A percentile compares a stretch with the other conserved stretches of the same genome.
phyloP scores from a whole-genome alignment of 2,888 invertebrate species.

The Torymus aiolomorphi region DNA sequence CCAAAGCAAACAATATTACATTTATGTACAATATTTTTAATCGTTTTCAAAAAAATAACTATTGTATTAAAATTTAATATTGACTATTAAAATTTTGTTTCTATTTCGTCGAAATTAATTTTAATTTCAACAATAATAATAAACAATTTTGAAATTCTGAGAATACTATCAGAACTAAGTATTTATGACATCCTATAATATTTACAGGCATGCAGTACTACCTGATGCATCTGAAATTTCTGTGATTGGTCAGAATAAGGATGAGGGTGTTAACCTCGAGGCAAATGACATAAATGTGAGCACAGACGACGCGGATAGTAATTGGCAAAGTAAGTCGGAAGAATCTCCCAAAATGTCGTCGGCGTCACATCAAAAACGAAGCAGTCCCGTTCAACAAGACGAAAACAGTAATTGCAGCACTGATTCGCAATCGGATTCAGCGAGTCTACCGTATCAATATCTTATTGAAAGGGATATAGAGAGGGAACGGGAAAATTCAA shows the following conservation, averaged over 20 bases:
- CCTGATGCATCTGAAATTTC: not conserved
- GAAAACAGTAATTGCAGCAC: slow-evolving; percentile 51
- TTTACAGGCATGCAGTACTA: not conserved
- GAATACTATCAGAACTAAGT: no score
- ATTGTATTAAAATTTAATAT: no score
- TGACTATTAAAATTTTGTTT: no score
- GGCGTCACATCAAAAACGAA: not conserved
- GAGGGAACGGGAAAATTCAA: slow-evolving; percentile 66
- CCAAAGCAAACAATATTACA: no score
- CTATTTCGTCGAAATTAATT: no score
- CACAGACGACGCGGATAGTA: not conserved
- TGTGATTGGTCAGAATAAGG: no score
- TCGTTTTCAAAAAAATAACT: no score
- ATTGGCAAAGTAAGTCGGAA: slow-evolving; percentile 17
- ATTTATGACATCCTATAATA: no score
- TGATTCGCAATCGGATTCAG: slow-evolving; percentile 58
- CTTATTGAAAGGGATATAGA: slow-evolving; percentile 70
- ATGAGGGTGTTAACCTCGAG: no score
- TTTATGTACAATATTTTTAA: no score
- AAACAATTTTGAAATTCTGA: no score
- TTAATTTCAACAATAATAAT: no score
- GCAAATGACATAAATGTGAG: not conserved
- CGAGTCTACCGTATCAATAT: slow-evolving; percentile 69
- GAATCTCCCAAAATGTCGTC: not conserved
- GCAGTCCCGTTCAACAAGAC: slow-evolving; percentile 6